A percentile compares a stretch with the other conserved stretches of the same genome.
Conservation (phyloP, 2,113 vertebrate genomes). For the Ciconia stormi region DNA sequence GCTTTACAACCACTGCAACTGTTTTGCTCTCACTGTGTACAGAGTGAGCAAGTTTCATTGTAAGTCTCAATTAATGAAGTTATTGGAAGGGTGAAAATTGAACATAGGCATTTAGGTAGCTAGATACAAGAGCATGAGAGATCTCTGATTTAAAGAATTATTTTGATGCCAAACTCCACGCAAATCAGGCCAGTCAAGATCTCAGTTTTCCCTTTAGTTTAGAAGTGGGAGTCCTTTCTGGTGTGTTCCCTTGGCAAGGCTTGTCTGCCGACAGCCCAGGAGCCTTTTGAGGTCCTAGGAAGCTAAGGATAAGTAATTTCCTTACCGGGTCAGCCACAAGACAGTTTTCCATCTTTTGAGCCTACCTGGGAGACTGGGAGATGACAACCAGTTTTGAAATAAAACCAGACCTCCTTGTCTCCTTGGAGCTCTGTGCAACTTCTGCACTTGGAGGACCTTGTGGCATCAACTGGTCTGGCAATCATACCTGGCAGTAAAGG, state of each 20-base stretch:
- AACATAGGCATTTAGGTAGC: neutral
- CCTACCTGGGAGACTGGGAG: neutral
- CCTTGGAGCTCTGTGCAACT: neutral
- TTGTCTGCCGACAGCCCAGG: neutral
- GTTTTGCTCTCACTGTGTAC: neutral
- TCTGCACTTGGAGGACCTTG: neutral
- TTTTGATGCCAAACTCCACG: neutral
- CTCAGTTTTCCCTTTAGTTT: neutral
- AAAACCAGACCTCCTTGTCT: neutral
- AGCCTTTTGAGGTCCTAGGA: neutral
- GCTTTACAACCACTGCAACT: neutral
- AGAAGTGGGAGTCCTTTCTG: neutral
- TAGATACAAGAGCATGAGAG: neutral
- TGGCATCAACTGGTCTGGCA: neutral
- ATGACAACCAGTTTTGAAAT: neutral
- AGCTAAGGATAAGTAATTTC: neutral
- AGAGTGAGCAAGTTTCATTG: neutral
- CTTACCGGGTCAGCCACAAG: neutral
- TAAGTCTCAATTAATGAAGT: neutral
- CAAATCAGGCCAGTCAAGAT: neutral
- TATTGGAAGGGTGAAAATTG: neutral
- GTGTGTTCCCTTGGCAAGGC: neutral
- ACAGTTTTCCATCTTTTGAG: neutral
- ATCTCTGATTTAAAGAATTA: neutral
- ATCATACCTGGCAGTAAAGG: neutral